Evolutionary conservation across 2,888 invertebrate genomes (phyloP).

Genomic region (Pammene fasciana): DNA sequence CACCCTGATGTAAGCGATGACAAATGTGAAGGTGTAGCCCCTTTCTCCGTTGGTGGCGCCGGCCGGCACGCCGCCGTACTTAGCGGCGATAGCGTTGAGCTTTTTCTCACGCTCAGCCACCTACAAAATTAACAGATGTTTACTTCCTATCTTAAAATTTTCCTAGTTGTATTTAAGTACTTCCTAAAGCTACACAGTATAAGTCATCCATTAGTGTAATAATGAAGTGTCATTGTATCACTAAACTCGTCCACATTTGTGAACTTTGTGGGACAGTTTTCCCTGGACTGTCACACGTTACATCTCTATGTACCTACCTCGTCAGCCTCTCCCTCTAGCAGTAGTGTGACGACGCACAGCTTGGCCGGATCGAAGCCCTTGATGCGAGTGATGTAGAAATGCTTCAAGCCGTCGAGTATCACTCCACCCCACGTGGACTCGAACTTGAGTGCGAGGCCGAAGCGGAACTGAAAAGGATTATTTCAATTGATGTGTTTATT

Average conservation of each 20-base stretch:
- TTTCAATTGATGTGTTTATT: not conserved
- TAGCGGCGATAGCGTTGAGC: constrained; percentile 90
- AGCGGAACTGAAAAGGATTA: constrained; percentile 88
- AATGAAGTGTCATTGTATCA: no score
- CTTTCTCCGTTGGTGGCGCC: constrained; percentile 97
- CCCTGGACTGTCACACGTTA: no score
- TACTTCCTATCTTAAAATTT: no score
- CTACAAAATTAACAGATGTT: constrained; percentile 54
- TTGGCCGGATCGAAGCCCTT: constrained; percentile 92
- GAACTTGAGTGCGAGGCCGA: constrained; percentile 91
- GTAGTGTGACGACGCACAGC: constrained; percentile 95
- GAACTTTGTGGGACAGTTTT: no score
- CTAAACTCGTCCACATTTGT: no score
- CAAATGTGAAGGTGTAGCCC: constrained; percentile 98
- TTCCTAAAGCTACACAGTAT: no score
- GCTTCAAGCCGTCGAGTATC: constrained; percentile 91
- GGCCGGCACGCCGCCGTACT: constrained; percentile 92
- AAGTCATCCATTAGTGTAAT: no score
- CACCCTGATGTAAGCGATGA: constrained; percentile 98
- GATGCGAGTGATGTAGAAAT: constrained; percentile 92
- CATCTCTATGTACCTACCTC: not conserved
- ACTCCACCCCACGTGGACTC: constrained; percentile 84
- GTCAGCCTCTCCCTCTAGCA: constrained; percentile 91
- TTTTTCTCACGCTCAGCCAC: constrained; percentile 84
- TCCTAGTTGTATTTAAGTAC: no score